Evolutionary conservation across 2,888 invertebrate genomes (phyloP), one percentile per base, ranked within the genome.

Genomic region (Dynastes tityus): DNA sequence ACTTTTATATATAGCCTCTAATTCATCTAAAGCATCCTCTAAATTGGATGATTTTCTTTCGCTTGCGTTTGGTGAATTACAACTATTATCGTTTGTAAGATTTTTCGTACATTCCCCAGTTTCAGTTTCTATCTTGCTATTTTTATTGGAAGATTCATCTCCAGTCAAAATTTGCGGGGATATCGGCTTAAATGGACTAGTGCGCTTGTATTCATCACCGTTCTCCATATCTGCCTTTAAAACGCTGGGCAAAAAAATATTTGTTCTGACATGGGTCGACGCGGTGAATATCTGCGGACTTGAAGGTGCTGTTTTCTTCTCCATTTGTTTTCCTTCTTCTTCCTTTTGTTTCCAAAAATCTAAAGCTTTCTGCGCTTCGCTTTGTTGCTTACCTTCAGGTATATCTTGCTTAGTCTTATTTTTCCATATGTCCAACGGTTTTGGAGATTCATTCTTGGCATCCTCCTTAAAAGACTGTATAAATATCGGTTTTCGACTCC

Each of bases 1-100:
- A 84, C 96, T 96, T 84, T 96, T 95, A 86, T 96, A 96, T 85
- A 97, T 97, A n/a, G 95, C 95, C 90, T 97, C 97, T 77, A 97
- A 88, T 88, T 97, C 97, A 84, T 94, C 94, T 32, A 97, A 91
- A 75, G 97, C 97, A 85, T 97, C 96, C 86, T 96, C 96, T 55
- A 96, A 90, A 87, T 96, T 96, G 16, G 93, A 93, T 2, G 95
- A 95, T 87, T 94, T 95, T 83, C 92, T 89, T 83, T 91, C 76
- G 8, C 27, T 70, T 53, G 63, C 53, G 13, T 22, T 61, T 40
- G 73, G 63, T 11, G 73, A 74, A 11, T 61, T 61, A 58, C 61
- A 61, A n/a, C 27, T 63, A 63, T 3, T 55, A 8, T 61, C 61
- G 6, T 45, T 40, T 2, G 2, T 1, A 16, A 8, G 27, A 5